A percentile compares a stretch with the other conserved stretches of the same genome.
phyloP scores from a whole-genome alignment of 2,888 invertebrate genomes.

The Campoplex nolae region DNA sequence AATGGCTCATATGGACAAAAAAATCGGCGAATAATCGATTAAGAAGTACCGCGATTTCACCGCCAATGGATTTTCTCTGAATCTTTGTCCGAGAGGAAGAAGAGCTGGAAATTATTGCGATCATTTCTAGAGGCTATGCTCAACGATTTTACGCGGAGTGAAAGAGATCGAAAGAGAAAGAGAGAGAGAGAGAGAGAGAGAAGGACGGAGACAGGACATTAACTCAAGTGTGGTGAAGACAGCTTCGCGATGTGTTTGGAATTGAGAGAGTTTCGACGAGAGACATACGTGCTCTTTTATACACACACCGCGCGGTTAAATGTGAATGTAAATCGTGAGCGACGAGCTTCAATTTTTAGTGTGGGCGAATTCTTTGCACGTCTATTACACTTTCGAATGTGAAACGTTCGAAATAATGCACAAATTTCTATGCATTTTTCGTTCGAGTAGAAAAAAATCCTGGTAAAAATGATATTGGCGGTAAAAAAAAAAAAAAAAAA shows the following conservation, averaged over 20 bases:
- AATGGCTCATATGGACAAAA: not conserved
- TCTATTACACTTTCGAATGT: conserved; percentile 49
- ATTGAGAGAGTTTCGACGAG: conserved; percentile 63
- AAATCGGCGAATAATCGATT: conserved; percentile 14
- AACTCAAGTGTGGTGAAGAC: conserved; percentile 24
- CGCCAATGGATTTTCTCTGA: conserved; percentile 2
- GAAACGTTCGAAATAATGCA: conserved; percentile 8
- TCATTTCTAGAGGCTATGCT: conserved; percentile 58
- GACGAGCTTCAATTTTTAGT: conserved; percentile 2
- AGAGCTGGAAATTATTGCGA: conserved; percentile 60
- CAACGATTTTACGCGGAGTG: conserved; percentile 23
- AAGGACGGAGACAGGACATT: not conserved
- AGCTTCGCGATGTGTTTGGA: conserved; percentile 59
- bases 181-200: not conserved
- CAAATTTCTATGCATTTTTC: conserved; percentile 8
- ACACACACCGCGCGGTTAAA: conserved; percentile 11
- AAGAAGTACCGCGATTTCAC: conserved; percentile 53
- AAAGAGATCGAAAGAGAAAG: conserved; percentile 12
- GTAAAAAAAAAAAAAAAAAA: not conserved
- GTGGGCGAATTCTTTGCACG: conserved; percentile 16
- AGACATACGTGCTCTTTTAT: conserved; percentile 16
- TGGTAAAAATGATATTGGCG: not conserved
- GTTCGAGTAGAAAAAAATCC: not conserved
- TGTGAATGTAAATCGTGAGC: conserved; percentile 44
- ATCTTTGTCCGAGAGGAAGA: conserved; percentile 52